A percentile compares a stretch with the other conserved stretches of the same genome.
These are phyloP conservation scores for Chamaea fasciata DNA, from an alignment of 2,113 vertebrate species.

Conservation along the genomic window DNA sequence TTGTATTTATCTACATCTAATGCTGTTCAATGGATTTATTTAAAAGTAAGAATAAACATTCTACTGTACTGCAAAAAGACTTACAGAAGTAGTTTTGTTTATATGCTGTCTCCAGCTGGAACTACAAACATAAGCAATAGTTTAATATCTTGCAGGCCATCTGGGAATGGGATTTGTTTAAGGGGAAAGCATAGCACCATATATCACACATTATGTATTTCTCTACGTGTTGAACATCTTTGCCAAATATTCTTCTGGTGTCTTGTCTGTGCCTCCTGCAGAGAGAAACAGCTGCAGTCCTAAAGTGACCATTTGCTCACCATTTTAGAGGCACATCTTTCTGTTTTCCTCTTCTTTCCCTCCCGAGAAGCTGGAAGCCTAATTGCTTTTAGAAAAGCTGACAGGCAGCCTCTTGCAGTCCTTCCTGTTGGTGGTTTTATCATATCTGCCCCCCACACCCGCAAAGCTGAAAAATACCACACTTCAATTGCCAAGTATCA, in stretches of 20 bases:
- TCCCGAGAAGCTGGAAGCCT: not conserved
- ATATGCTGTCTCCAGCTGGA: conserved; percentile 17
- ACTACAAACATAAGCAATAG: conserved; percentile 16
- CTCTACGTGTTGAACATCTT: not conserved
- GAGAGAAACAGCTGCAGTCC: conserved; percentile 3
- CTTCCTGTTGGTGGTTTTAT: not conserved
- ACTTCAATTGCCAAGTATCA: not conserved
- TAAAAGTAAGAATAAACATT: not conserved
- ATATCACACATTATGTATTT: not conserved
- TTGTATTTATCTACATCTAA: not conserved
- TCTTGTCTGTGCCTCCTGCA: not conserved
- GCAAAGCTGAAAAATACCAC: not conserved
- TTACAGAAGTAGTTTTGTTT: conserved; percentile 14
- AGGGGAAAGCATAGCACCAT: not conserved
- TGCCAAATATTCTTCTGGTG: not conserved
- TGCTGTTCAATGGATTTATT: not conserved
- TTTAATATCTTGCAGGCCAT: conserved; percentile 31
- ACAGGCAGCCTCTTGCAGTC: not conserved
- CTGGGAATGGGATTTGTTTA: conserved; percentile 37
- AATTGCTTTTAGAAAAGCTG: not conserved
- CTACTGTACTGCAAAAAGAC: not conserved
- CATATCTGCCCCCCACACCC: not conserved
- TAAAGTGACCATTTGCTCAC: conserved; percentile 16
- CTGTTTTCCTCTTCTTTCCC: not conserved
- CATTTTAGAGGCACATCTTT: not conserved